A percentile compares a stretch with the other conserved stretches of the same genome.
Evolutionary conservation across 2,113 vertebrate species (phyloP).

Genomic region (Poeciliopsis occidentalis): DNA sequence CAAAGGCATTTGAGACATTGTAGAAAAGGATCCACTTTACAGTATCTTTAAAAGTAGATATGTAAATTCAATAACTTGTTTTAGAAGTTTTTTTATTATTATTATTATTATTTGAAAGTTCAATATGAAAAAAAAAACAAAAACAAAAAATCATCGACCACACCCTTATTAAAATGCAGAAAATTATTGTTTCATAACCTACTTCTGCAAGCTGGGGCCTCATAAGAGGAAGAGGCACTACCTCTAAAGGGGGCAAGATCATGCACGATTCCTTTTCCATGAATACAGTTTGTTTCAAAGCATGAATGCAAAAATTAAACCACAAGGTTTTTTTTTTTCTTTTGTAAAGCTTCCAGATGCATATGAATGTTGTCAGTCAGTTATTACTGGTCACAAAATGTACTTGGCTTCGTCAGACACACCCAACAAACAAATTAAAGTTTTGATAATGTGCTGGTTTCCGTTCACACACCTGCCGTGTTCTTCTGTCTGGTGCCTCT

Average conservation of each 20-base stretch:
- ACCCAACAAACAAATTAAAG: constrained; percentile 28
- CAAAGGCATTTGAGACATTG: too few relatives aligned
- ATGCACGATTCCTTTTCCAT: background rate
- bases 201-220: constrained; percentile 41
- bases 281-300: background rate
- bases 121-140: background rate
- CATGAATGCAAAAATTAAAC: background rate
- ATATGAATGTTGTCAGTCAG: background rate
- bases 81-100: background rate
- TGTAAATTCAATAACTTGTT: background rate
- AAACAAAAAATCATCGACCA: constrained; percentile 8
- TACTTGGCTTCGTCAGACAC: constrained; percentile 17
- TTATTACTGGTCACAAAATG: background rate
- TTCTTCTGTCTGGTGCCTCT: constrained; percentile 9
- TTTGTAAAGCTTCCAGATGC: background rate
- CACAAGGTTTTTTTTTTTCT: too few relatives aligned
- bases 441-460: constrained; percentile 15
- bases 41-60: background rate
- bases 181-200: constrained; percentile 12
- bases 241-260: background rate
- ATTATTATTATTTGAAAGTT: background rate
- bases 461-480: constrained; percentile 43
- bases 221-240: background rate
- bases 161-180: constrained; percentile 35
- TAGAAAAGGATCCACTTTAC: background rate